Evolutionary conservation across 2,888 invertebrate genomes (phyloP), one percentile per base, ranked within the genome.

Genomic region (Monoplex corrugatus): DNA sequence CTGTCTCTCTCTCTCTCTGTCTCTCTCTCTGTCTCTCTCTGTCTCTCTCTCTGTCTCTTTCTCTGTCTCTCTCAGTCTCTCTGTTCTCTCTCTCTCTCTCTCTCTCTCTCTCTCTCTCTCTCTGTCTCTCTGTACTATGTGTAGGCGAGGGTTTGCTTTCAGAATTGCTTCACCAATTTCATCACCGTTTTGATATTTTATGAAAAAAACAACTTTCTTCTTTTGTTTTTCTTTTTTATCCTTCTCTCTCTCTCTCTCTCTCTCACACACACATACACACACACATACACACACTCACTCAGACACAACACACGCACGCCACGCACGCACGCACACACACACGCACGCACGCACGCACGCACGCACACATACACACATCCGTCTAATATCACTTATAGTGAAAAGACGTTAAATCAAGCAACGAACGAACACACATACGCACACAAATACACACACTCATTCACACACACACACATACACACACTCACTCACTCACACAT

Each of bases 241-340:
- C 50, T 19, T 50, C 50, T 50, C 50, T 50, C 50, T 19, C 50
- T 50, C 50, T 50, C 50, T 50, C 50, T 50, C 50, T 50, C 50
- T 50, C 50, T 50, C 68, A 68, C 68, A 68, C 68, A 68, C 68
- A 68, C 68, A 68, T n/a, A 68, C 68, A 68, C 68, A 68, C 68
- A 68, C 68, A 68, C 68, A 68, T n/a, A 68, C 68, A 68, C 68
- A 68, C 16, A 68, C 68, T 28, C 68, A 68, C 68, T 28, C 68
- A 68, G 28, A 68, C 68, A 68, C 68, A 23, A 50, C 50, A 50
- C 50, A 50, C 10, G 19, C 50, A 50, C 50, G 19, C 50, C 10
- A 68, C 10, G 28, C 68, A 68, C 10, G 68, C 68, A 68, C 68
- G 68, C 68, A 68, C 68, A n/a, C 68, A 68, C 68, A 28, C 68